Conservation (phyloP, 2,113 vertebrate genomes). For the Deroptyus accipitrinus region DNA sequence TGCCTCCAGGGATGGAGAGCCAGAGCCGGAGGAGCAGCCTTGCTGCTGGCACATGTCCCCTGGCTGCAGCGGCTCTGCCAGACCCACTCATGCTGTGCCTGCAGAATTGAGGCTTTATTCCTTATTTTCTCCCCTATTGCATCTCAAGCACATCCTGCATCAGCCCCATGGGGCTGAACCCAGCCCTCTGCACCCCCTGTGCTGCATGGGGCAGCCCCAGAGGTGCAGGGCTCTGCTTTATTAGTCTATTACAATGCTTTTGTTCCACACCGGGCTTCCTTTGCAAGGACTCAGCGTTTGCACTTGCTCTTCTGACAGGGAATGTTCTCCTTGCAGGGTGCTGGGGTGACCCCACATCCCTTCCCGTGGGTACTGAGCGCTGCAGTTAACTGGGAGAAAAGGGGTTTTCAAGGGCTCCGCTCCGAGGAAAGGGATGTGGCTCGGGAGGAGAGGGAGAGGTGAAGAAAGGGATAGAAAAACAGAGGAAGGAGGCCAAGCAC, state of each 20-base stretch:
- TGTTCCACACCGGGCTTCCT: background rate
- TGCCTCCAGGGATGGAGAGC: background rate
- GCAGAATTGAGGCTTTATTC: background rate
- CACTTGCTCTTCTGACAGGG: background rate
- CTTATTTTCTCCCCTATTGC: background rate
- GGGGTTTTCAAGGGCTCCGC: background rate
- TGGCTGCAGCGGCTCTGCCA: background rate
- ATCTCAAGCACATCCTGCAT: rapidly evolving
- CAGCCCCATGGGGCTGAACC: rapidly evolving
- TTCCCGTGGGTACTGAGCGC: background rate
- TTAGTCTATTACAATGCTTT: background rate
- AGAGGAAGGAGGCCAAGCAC: background rate
- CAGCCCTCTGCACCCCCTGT: background rate
- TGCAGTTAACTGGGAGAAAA: background rate
- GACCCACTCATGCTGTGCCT: background rate
- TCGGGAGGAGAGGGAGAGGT: background rate
- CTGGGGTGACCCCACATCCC: background rate
- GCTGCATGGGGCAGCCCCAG: rapidly evolving
- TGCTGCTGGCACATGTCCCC: background rate
- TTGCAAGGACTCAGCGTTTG: background rate
- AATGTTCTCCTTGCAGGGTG: background rate
- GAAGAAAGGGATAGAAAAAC: constrained; percentile 56
- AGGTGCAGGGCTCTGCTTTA: rapidly evolving
- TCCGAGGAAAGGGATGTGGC: background rate
- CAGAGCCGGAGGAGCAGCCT: background rate